Conservation (phyloP, 2,797 vertebrate genomes). For the Aotus griseimembra region DNA sequence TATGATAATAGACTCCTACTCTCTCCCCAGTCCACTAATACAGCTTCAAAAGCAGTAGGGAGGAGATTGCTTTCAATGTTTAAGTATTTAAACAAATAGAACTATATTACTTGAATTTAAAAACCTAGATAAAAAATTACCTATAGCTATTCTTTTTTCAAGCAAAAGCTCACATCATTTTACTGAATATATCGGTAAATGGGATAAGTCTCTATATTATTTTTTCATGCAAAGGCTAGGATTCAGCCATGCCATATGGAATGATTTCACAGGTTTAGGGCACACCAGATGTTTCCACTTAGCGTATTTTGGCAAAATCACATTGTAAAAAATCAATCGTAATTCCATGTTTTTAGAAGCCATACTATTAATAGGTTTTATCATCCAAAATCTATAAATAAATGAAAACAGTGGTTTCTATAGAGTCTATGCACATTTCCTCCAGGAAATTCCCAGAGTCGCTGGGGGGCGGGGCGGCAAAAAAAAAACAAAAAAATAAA, state of each 20-base stretch:
- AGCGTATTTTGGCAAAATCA: neutral
- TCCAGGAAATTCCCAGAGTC: neutral
- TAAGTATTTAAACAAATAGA: constrained; percentile 35
- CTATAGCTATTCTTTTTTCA: neutral
- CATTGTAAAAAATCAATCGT: neutral
- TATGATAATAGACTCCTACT: neutral
- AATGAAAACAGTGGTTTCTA: neutral
- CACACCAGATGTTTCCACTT: neutral
- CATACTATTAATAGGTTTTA: neutral
- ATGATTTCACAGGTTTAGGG: constrained; percentile 14
- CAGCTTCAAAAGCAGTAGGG: neutral
- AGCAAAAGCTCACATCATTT: neutral
- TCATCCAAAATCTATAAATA: neutral
- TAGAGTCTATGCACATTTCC: neutral
- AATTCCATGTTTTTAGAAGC: neutral
- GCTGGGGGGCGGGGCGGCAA: neutral
- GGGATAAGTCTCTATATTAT: neutral
- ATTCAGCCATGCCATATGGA: neutral
- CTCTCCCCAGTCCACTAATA: neutral
- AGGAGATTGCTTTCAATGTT: constrained; percentile 7
- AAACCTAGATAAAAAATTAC: neutral
- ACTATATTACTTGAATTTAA: neutral
- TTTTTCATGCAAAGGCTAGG: neutral
- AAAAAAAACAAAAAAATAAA: too few relatives aligned
- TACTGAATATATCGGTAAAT: neutral